Evolutionary conservation across 2,888 invertebrate species (phyloP).

Genomic region (Trissolcus japonicus): DNA sequence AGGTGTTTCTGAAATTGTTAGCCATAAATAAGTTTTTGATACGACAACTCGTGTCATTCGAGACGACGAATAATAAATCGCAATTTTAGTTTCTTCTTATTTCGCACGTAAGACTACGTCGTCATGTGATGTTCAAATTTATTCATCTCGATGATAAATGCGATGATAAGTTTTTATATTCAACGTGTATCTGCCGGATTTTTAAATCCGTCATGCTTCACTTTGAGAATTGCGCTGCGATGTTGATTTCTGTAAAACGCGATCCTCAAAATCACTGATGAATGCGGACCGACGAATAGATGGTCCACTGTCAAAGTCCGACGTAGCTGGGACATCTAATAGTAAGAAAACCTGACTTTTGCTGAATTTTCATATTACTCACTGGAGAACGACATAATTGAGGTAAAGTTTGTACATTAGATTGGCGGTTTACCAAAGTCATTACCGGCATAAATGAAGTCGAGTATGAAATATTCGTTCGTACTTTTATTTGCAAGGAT

Average conservation of each 20-base stretch:
- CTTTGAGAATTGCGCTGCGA: not conserved
- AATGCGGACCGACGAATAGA: constrained; percentile 8
- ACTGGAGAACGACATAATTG: constrained; percentile 1
- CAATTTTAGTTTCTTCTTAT: constrained; percentile 15
- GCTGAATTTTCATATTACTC: not conserved
- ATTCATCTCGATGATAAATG: constrained; percentile 33
- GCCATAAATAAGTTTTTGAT: constrained; percentile 5
- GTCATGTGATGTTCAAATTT: constrained; percentile 30
- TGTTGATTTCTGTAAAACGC: constrained; percentile 10
- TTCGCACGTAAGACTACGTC: constrained; percentile 10
- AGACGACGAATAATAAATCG: constrained; percentile 15
- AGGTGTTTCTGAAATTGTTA: not conserved
- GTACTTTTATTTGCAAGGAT: constrained; percentile 6
- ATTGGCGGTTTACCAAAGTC: not conserved
- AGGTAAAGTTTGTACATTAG: not conserved
- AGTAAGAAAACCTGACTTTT: not conserved
- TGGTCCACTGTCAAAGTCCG: constrained; percentile 8
- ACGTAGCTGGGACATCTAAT: not conserved
- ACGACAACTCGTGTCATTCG: constrained; percentile 6
- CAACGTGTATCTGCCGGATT: constrained; percentile 16
- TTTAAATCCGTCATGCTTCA: constrained; percentile 4
- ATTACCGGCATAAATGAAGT: not conserved
- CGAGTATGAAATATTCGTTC: too few species aligned
- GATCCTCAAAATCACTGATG: constrained; percentile 1
- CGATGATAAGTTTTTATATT: constrained; percentile 13